A percentile compares a stretch with the other conserved stretches of the same genome.
phyloP scores from a whole-genome alignment of 2,113 vertebrate species.

The Gasterosteus aculeatus region DNA sequence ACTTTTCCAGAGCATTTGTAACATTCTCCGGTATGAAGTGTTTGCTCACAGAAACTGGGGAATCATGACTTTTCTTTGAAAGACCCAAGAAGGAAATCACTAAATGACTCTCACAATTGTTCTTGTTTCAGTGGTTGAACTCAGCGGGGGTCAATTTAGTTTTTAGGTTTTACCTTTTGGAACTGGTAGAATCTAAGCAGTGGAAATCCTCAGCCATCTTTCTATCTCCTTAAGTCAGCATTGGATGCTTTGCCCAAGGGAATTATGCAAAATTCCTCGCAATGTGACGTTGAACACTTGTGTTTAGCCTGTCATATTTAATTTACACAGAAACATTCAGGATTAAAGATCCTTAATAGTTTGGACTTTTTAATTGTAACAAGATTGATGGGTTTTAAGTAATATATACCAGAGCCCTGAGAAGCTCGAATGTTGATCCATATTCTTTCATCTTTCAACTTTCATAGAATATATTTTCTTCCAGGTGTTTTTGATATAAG shows the following conservation, averaged over 20 bases:
- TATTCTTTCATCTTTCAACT: too few relatives aligned
- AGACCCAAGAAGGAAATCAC: constrained; percentile 8
- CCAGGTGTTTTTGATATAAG: too few relatives aligned
- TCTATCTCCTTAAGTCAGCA: too few relatives aligned
- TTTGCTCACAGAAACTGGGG: neutral
- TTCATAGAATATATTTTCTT: too few relatives aligned
- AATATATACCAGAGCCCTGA: neutral
- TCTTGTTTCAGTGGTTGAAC: constrained; percentile 4
- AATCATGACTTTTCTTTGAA: constrained; percentile 13
- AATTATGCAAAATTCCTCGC: too few relatives aligned
- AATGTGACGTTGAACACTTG: too few relatives aligned
- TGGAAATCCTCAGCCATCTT: too few relatives aligned
- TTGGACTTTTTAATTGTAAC: neutral
- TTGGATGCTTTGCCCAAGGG: too few relatives aligned
- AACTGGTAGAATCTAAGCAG: neutral
- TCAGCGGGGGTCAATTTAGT: neutral
- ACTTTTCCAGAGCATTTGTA: neutral
- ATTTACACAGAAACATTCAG: too few relatives aligned
- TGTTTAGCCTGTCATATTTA: too few relatives aligned
- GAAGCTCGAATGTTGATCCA: neutral
- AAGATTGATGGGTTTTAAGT: neutral
- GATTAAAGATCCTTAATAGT: too few relatives aligned
- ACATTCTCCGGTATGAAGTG: constrained; percentile 3
- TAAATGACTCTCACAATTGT: constrained; percentile 1
- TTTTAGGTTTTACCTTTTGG: neutral